Evolutionary conservation across 2,797 vertebrate species (phyloP).

Genomic region (Peromyscus nudipes): DNA sequence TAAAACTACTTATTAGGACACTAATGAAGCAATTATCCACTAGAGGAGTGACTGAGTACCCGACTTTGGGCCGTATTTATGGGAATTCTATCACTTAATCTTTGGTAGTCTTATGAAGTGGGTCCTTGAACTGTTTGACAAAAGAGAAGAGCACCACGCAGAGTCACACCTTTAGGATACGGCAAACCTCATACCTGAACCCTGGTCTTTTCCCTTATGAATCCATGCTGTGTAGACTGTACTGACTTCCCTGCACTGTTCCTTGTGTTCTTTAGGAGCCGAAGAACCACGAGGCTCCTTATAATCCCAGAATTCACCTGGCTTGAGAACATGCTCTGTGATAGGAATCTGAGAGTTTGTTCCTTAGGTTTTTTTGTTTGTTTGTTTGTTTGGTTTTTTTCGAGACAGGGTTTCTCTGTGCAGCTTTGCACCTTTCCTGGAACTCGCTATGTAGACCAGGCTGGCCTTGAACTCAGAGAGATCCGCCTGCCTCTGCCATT

Average conservation of each 20-base stretch:
- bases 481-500: neutral
- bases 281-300: neutral
- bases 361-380: neutral
- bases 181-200: neutral
- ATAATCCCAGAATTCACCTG: neutral
- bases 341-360: neutral
- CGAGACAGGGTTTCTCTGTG: too few species aligned
- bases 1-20: neutral
- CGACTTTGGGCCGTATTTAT: neutral
- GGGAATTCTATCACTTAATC: neutral
- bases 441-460: too few species aligned
- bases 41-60: neutral
- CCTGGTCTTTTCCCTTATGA: neutral
- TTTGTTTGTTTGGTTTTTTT: too few species aligned
- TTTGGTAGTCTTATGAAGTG: neutral
- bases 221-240: too few species aligned
- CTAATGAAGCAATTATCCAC: neutral
- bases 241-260: neutral
- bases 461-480: too few species aligned
- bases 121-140: neutral
- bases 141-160: neutral
- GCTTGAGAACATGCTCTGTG: neutral
- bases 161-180: neutral
- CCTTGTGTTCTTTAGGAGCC: neutral
- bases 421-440: too few species aligned